Evolutionary conservation across 2,797 vertebrate genomes (phyloP).

Genomic region (Apogon hyalosoma): DNA sequence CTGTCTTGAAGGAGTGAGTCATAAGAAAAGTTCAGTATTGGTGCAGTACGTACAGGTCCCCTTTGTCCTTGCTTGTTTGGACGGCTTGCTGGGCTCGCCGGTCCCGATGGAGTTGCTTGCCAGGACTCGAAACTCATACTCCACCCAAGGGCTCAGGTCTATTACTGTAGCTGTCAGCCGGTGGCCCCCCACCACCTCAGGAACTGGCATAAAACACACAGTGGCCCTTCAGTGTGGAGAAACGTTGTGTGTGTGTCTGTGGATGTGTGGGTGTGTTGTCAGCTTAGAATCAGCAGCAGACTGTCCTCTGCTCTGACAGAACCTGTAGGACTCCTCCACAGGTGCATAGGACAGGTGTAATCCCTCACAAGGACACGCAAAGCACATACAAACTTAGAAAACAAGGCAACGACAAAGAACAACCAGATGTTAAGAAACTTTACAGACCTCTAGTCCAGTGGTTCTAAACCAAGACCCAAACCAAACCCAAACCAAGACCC

Average conservation of each 20-base stretch:
- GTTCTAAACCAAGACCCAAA: too few species aligned
- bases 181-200: constrained; percentile 90
- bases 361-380: constrained; percentile 53
- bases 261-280: constrained; percentile 25
- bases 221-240: constrained; percentile 50
- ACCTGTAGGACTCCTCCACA: constrained; percentile 49
- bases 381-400: constrained; percentile 12
- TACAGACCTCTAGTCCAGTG: too few species aligned
- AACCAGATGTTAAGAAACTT: too few species aligned
- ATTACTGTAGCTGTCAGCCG: constrained; percentile 93
- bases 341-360: constrained; percentile 41
- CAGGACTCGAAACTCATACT: constrained; percentile 96
- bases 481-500: too few species aligned
- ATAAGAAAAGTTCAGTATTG: constrained; percentile 9
- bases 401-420: background rate
- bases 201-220: constrained; percentile 85
- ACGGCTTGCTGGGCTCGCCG: constrained; percentile 94
- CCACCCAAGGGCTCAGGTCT: constrained; percentile 96
- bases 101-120: constrained; percentile 94
- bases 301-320: constrained; percentile 58
- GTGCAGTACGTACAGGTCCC: constrained; percentile 89
- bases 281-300: constrained; percentile 37
- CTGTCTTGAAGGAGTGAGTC: background rate
- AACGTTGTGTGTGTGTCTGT: constrained; percentile 21
- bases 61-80: constrained; percentile 93